phyloP scores from a whole-genome alignment of 2,797 vertebrate species.

The Morelia viridis region DNA sequence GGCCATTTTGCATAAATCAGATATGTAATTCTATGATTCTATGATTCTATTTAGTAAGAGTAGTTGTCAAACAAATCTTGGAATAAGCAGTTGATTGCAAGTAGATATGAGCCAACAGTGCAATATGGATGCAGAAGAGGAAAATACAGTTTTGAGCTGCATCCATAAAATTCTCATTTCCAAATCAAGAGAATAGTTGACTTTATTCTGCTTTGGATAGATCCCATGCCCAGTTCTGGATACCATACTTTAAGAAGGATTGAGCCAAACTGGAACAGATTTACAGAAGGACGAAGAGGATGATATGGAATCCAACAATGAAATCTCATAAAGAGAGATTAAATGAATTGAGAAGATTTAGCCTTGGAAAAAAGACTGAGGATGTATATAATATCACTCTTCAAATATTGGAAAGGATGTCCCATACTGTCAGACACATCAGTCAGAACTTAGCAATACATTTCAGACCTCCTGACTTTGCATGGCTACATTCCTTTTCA shows the following conservation, averaged over 20 bases:
- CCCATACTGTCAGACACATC: background rate
- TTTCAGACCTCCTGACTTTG: background rate
- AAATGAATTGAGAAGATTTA: conserved; percentile 1
- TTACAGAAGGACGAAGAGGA: background rate
- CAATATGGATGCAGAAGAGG: background rate
- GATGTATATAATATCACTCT: background rate
- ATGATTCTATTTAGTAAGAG: background rate
- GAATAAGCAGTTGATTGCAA: background rate
- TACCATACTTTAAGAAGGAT: background rate
- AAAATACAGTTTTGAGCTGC: background rate
- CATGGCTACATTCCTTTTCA: background rate
- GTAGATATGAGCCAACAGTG: background rate
- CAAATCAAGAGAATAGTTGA: background rate
- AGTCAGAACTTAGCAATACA: background rate
- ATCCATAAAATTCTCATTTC: background rate
- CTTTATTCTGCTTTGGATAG: background rate
- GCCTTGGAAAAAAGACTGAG: background rate
- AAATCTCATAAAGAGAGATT: background rate
- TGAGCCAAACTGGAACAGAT: background rate
- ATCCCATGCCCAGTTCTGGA: background rate
- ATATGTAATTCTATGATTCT: no score
- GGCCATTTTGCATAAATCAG: background rate
- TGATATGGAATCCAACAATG: background rate
- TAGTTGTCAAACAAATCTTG: background rate
- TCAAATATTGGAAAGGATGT: background rate